These are phyloP conservation scores for Bubo scandiacus DNA, from an alignment of 2,113 vertebrate genomes.

Conservation along the genomic window DNA sequence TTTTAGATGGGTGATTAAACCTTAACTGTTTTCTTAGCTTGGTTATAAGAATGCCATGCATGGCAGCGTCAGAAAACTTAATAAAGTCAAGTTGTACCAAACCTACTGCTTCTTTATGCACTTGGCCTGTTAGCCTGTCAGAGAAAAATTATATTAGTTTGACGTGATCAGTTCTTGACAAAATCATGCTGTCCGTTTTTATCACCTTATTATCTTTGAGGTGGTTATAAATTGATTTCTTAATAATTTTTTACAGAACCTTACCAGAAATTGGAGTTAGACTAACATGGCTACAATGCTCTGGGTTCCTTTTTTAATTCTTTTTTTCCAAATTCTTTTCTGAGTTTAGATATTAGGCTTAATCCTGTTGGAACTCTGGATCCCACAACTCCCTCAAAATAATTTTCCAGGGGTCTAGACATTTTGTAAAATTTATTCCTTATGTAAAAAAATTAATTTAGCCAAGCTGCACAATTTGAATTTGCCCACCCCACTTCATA, in stretches of 20 bases:
- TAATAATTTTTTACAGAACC: not conserved
- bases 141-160: constrained; percentile 22
- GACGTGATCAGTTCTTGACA: constrained; percentile 36
- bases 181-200: constrained; percentile 21
- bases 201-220: constrained; percentile 37
- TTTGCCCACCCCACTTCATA: not conserved
- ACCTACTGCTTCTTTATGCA: not conserved
- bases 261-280: not conserved
- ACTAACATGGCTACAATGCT: not conserved
- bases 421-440: not conserved
- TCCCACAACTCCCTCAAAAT: not conserved
- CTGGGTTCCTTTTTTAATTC: rapidly evolving
- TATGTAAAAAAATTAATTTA: not conserved
- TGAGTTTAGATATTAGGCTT: not conserved
- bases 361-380: not conserved
- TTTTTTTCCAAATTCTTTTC: not conserved
- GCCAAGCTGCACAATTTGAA: not conserved
- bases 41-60: not conserved
- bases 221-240: not conserved
- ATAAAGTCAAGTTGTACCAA: not conserved
- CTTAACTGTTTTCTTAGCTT: not conserved
- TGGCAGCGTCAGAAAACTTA: not conserved
- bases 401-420: not conserved
- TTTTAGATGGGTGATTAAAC: not conserved
- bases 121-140: not conserved